A percentile compares a stretch with the other conserved stretches of the same genome.
phyloP scores from a whole-genome alignment of 2,888 invertebrate species.

The Ptychoptera contaminata region DNA sequence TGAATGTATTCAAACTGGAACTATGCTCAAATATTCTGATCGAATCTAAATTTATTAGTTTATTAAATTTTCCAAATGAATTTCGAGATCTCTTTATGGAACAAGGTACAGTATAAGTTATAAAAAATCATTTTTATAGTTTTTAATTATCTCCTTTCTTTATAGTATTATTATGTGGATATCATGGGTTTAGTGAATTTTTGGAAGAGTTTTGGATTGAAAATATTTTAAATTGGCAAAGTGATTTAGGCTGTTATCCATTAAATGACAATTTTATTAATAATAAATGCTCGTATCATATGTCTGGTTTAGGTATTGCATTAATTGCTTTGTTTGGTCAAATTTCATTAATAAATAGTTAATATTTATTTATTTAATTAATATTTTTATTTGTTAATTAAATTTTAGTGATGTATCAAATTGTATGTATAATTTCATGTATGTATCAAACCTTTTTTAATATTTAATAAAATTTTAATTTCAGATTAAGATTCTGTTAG shows the following conservation, averaged over 20 bases:
- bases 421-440: no score
- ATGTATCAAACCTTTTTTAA: no score
- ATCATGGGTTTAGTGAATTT: conserved; percentile 3
- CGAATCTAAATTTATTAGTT: not conserved
- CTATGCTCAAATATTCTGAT: not conserved
- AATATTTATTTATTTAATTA: no score
- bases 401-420: no score
- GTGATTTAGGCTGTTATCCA: not conserved
- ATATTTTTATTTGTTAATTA: no score
- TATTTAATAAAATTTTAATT: no score
- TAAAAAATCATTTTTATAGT: no score
- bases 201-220: not conserved
- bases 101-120: not conserved
- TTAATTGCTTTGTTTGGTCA: not conserved
- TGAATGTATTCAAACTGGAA: not conserved
- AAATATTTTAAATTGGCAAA: not conserved
- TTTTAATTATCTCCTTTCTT: no score
- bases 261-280: not conserved
- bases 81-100: conserved; percentile 1
- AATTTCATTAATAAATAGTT: not conserved
- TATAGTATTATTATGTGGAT: not conserved
- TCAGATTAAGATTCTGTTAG: no score
- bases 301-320: conserved; percentile 1
- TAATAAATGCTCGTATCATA: not conserved
- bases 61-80: not conserved